Conservation (phyloP, 2,888 invertebrate species). For the Pterobdella sp. region DNA sequence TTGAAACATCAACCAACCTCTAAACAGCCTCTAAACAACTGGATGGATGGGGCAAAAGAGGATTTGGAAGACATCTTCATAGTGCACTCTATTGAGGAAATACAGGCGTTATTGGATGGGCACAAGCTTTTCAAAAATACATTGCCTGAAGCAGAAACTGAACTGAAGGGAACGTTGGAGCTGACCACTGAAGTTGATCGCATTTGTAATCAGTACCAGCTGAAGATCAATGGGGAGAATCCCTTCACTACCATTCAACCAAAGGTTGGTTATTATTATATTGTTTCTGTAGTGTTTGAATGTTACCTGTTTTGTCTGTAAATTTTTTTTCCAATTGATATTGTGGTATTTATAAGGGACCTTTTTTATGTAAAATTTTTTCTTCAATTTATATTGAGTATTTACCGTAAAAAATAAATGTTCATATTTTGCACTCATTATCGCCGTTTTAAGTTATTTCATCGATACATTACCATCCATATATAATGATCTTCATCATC, state of each 20-base stretch:
- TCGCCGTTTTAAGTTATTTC: no score
- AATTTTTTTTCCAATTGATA: no score
- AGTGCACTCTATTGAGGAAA: constrained; percentile 98
- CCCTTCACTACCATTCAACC: constrained; percentile 95
- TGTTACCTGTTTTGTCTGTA: no score
- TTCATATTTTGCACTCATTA: no score
- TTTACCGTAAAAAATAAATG: no score
- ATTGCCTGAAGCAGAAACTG: constrained; percentile 94
- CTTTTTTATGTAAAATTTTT: no score
- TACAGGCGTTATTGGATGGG: constrained; percentile 92
- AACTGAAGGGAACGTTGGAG: constrained; percentile 87
- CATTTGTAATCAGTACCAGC: constrained; percentile 86
- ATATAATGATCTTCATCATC: no score
- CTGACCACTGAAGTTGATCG: constrained; percentile 87
- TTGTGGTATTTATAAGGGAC: no score
- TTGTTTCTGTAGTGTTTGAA: no score
- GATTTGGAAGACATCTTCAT: constrained; percentile 99
- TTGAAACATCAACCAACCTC: not conserved
- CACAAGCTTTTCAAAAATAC: constrained; percentile 95
- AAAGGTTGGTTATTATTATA: no score
- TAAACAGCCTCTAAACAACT: constrained; percentile 82
- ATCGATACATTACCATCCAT: no score
- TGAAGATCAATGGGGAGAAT: constrained; percentile 84
- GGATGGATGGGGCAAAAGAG: constrained; percentile 97
- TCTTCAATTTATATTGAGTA: no score